Percentiles rank a stretch among this genome's conserved stretches.
Conservation (phyloP, 1,140 invertebrate species). For the Zophobas morio region DNA sequence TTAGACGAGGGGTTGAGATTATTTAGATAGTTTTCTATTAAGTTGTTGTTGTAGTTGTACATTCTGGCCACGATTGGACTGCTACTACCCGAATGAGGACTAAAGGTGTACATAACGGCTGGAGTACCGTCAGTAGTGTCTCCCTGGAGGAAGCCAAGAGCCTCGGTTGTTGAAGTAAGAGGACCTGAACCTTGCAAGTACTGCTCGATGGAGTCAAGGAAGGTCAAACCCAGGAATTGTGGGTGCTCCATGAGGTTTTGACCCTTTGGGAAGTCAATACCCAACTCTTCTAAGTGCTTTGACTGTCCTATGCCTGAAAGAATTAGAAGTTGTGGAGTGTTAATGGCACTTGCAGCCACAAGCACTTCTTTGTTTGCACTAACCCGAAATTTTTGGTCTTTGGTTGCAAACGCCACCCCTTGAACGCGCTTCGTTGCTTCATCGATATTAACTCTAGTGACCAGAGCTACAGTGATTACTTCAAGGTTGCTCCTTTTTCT, state of each 20-base stretch:
- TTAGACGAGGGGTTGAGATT: constrained; percentile 25
- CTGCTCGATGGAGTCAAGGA: constrained; percentile 62
- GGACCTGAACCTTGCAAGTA: constrained; percentile 75
- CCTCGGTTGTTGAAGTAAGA: constrained; percentile 80
- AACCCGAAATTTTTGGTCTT: constrained; percentile 62
- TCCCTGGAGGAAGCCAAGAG: constrained; percentile 39
- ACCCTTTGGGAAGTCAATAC: constrained; percentile 79
- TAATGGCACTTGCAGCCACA: constrained; percentile 65
- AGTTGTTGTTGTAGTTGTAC: constrained; percentile 48
- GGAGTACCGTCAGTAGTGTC: constrained; percentile 41
- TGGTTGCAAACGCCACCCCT: constrained; percentile 74
- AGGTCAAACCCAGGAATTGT: constrained; percentile 78
- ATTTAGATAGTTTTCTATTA: constrained; percentile 48
- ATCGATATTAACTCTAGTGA: constrained; percentile 77
- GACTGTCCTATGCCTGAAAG: constrained; percentile 74
- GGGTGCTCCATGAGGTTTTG: constrained; percentile 83
- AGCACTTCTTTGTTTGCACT: constrained; percentile 56
- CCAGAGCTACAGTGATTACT: constrained; percentile 71
- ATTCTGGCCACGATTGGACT: constrained; percentile 46
- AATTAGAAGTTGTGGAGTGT: constrained; percentile 74
- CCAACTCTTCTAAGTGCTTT: constrained; percentile 73
- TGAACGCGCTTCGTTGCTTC: constrained; percentile 71
- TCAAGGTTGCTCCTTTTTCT: constrained; percentile 77
- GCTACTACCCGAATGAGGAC: constrained; percentile 32
- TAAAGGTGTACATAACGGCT: constrained; percentile 52